Evolutionary conservation across 2,797 vertebrate genomes (phyloP).

Genomic region (Esox masquinongy): DNA sequence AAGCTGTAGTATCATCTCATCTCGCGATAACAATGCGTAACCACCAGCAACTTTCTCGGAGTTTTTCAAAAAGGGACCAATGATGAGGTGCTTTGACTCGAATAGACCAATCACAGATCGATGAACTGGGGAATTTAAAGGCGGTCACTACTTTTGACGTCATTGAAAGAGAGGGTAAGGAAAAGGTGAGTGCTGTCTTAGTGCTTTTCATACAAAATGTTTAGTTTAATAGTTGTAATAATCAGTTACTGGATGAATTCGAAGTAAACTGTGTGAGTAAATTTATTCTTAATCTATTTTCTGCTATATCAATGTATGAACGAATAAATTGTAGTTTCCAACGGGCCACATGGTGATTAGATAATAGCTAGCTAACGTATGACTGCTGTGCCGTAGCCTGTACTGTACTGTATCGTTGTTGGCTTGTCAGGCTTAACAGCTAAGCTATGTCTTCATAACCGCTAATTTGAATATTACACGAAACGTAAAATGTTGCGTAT

Average conservation of each 20-base stretch:
- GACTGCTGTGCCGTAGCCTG: no score
- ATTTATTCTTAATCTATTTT: neutral
- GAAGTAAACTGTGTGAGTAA: neutral
- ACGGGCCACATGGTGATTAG: slow-evolving; percentile 51
- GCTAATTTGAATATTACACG: no score
- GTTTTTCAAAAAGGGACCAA: slow-evolving; percentile 74
- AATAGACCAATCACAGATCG: slow-evolving; percentile 78
- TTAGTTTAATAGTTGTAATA: neutral
- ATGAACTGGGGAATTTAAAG: slow-evolving; percentile 76
- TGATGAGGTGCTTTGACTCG: slow-evolving; percentile 61
- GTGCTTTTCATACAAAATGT: slow-evolving; percentile 6
- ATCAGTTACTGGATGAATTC: neutral
- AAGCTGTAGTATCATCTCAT: slow-evolving; percentile 30
- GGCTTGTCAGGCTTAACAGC: slow-evolving; percentile 8
- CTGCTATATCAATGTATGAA: neutral
- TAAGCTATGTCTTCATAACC: neutral
- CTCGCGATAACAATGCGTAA: slow-evolving; percentile 62
- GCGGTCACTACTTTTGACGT: slow-evolving; percentile 44
- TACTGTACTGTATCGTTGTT: no score
- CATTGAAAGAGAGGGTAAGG: slow-evolving; percentile 23
- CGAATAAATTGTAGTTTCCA: neutral
- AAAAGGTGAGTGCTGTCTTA: slow-evolving; percentile 44
- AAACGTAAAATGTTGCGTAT: no score
- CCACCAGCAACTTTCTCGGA: slow-evolving; percentile 51
- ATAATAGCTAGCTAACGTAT: neutral